Base-by-base conservation (phyloP, 2,888 invertebrate genomes). In the Clostera curtula region DNA sequence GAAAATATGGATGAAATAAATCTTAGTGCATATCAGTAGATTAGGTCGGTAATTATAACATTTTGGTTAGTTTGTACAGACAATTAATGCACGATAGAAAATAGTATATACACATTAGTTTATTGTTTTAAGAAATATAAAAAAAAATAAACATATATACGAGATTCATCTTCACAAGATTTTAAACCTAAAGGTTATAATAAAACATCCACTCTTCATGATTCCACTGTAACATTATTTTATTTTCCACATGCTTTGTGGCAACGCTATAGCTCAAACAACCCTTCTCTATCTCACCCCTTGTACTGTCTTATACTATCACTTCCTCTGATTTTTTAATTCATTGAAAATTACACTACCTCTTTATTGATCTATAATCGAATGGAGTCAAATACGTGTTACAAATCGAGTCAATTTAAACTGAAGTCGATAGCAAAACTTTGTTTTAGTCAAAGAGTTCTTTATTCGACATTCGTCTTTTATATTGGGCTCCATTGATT, bases 201-300 rank as follows among this genome's bases (percentile, higher is more conserved):
- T 33, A 43, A 45, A 38, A 70, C 64, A 65, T 64, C 58, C 60
- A 64, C 56, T 49, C 35, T 62, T 56, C 68, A 73, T 70, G 53
- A 63, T 54, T 53, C 70, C 70, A 73, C 69, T 61, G 56, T 73
- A 57, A 68, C 57, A 58, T 49, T 48, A 39, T 73, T 67, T 77
- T 73, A 66, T 70, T 66, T 73, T 70, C 69, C 55, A 75, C 68
- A 69, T 64, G 83, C 83, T 83, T 83, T 68, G 76, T 83, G 79
- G 82, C 82, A 68, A 75, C 62, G 80, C 83, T 83, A 75, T 76
- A 59, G 75, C 79, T 72, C 71, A 63, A 52, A 56, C 52, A 55
- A 51, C 56, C 52, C 56, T 42, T 57, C 46, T 52, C 43, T 53
- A 29, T 41, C 29, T 31, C 49, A 37, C 34, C 37, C 42, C 52